phyloP scores from a whole-genome alignment of 2,888 invertebrate species.

The Carpatolechia fugitivella region DNA sequence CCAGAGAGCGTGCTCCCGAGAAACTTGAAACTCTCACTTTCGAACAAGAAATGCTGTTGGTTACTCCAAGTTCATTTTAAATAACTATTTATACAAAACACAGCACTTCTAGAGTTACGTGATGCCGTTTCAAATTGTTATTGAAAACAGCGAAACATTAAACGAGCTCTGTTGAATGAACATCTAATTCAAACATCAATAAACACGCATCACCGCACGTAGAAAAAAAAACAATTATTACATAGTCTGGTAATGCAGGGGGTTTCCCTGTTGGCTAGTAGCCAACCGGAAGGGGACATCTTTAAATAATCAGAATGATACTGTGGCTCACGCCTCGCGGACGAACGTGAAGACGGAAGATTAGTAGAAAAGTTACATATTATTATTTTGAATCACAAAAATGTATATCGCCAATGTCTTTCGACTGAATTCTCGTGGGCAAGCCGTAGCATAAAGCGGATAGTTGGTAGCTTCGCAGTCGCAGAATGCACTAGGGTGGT shows the following conservation, averaged over 20 bases:
- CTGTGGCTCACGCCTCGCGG: conserved; percentile 34
- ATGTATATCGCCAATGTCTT: too few relatives aligned
- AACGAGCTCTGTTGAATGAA: conserved; percentile 41
- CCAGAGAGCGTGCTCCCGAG: conserved; percentile 47
- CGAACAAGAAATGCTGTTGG: conserved; percentile 58
- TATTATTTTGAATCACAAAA: too few relatives aligned
- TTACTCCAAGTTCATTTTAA: conserved; percentile 50
- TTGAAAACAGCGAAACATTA: conserved; percentile 51
- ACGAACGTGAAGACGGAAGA: background rate
- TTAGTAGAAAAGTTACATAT: too few relatives aligned
- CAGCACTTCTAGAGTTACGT: conserved; percentile 17
- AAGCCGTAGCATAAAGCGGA: too few relatives aligned
- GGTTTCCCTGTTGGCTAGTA: conserved; percentile 70
- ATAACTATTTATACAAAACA: conserved; percentile 44
- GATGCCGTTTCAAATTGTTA: background rate
- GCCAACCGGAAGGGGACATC: conserved; percentile 72
- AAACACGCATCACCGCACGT: conserved; percentile 48
- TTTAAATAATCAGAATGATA: conserved; percentile 70
- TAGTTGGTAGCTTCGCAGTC: background rate
- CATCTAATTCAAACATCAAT: conserved; percentile 39
- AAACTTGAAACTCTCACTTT: conserved; percentile 73
- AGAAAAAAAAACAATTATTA: conserved; percentile 68
- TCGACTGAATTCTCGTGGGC: too few relatives aligned
- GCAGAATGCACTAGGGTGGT: conserved; percentile 39
- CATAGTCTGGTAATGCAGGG: conserved; percentile 70